Evolutionary conservation across 1,140 invertebrate species (phyloP).

Genomic region (Charaxes varanes): DNA sequence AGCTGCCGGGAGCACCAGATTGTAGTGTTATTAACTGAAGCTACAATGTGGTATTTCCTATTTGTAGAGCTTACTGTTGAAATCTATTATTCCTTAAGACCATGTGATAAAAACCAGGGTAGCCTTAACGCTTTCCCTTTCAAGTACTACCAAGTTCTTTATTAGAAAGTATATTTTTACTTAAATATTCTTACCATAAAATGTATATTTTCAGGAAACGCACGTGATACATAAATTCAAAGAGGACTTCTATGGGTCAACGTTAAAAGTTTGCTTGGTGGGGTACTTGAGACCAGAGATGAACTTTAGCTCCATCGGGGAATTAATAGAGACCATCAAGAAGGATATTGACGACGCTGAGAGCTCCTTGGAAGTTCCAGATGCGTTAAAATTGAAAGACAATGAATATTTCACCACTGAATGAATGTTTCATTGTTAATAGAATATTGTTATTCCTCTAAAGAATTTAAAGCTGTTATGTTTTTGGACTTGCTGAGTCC

Average conservation of each 20-base stretch:
- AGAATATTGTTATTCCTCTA: background rate
- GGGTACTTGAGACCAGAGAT: slow-evolving; percentile 90
- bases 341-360: slow-evolving; percentile 83
- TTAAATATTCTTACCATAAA: background rate
- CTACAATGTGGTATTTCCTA: too few relatives aligned
- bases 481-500: background rate
- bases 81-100: too few relatives aligned
- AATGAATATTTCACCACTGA: slow-evolving; percentile 32
- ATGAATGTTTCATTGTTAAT: slow-evolving; percentile 4
- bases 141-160: too few relatives aligned
- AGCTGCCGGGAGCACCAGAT: too few relatives aligned
- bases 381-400: slow-evolving; percentile 36
- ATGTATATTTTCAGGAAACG: slow-evolving; percentile 81
- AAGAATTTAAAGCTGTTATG: background rate
- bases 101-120: too few relatives aligned
- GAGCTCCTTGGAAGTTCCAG: slow-evolving; percentile 70
- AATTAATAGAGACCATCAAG: slow-evolving; percentile 84
- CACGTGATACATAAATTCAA: slow-evolving; percentile 92
- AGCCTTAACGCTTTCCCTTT: too few relatives aligned
- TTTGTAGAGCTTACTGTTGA: too few relatives aligned
- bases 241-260: slow-evolving; percentile 90
- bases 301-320: slow-evolving; percentile 87
- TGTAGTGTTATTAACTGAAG: too few relatives aligned
- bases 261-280: slow-evolving; percentile 85
- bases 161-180: background rate